A percentile compares a stretch with the other conserved stretches of the same genome.
Conservation (phyloP, 1,140 invertebrate species). For the Papilio aristodemus region DNA sequence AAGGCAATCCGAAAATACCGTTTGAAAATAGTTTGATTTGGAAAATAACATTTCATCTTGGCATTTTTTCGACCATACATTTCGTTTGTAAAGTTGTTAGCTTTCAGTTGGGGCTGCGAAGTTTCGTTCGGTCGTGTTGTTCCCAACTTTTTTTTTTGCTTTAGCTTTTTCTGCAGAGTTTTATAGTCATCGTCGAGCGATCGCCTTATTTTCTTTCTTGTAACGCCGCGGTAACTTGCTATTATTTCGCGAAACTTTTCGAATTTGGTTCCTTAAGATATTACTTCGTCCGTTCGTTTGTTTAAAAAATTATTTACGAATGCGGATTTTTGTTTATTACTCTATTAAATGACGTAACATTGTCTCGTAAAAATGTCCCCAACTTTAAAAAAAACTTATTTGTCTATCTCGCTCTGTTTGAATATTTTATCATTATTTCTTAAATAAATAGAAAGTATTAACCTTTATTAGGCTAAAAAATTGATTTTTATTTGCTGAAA, state of each 20-base stretch:
- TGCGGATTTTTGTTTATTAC: background rate
- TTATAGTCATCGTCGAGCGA: constrained; percentile 28
- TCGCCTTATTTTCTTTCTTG: constrained; percentile 31
- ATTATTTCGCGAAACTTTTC: constrained; percentile 34
- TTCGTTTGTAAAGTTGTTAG: constrained; percentile 30
- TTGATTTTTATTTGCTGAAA: too few species aligned
- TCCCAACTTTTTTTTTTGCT: constrained; percentile 30
- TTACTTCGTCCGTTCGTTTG: constrained; percentile 17
- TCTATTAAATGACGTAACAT: background rate
- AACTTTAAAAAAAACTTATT: too few species aligned
- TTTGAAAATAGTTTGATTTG: constrained; percentile 27
- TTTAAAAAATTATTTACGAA: constrained; percentile 24
- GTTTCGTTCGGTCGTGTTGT: constrained; percentile 31
- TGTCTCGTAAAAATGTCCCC: background rate
- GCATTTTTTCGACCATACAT: constrained; percentile 26
- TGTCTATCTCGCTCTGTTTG: too few species aligned
- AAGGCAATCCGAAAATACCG: background rate
- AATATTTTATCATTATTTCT: too few species aligned
- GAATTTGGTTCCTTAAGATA: constrained; percentile 32
- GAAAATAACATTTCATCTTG: constrained; percentile 28
- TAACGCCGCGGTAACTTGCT: constrained; percentile 31
- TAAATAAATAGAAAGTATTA: too few species aligned
- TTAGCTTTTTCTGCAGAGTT: constrained; percentile 24
- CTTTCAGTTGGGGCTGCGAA: constrained; percentile 30
- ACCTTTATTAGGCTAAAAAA: too few species aligned